A percentile compares a stretch with the other conserved stretches of the same genome.
These are phyloP conservation scores for Epizoanthus illoricatus DNA, from an alignment of 92 coral and sea anemone genomes.

Conservation along the genomic window DNA sequence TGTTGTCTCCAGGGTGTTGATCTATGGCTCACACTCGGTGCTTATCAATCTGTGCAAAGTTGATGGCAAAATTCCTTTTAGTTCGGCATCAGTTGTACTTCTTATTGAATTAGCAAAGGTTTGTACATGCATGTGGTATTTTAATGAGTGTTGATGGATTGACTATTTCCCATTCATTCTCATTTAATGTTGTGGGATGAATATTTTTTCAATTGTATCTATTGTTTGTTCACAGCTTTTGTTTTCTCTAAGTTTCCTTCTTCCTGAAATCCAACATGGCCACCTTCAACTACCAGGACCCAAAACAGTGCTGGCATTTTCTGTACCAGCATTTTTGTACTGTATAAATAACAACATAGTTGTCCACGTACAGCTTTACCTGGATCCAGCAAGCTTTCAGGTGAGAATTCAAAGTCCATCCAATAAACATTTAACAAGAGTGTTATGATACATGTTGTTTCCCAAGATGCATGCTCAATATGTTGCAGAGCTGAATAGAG, in stretches of 20 bases:
- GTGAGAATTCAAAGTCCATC: slow-evolving; percentile 21
- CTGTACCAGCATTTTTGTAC: slow-evolving; percentile 81
- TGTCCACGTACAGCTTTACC: slow-evolving; percentile 76
- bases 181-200: not conserved
- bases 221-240: slow-evolving; percentile 61
- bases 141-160: too few species aligned
- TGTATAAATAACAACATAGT: slow-evolving; percentile 80
- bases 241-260: slow-evolving; percentile 66
- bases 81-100: slow-evolving; percentile 85
- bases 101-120: slow-evolving; percentile 87
- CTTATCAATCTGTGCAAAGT: slow-evolving; percentile 84
- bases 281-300: slow-evolving; percentile 43
- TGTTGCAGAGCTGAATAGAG: not conserved
- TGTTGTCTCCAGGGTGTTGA: slow-evolving; percentile 53
- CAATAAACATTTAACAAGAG: not conserved
- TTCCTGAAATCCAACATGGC: slow-evolving; percentile 62
- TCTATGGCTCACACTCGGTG: slow-evolving; percentile 88
- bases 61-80: slow-evolving; percentile 84
- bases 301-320: slow-evolving; percentile 63
- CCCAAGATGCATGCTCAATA: not conserved
- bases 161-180: not conserved
- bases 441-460: too few species aligned
- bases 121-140: not conserved
- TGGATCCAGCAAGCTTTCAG: slow-evolving; percentile 97
- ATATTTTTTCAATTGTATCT: not conserved